phyloP scores from a whole-genome alignment of 2,113 vertebrate genomes.

The Malurus melanocephalus region DNA sequence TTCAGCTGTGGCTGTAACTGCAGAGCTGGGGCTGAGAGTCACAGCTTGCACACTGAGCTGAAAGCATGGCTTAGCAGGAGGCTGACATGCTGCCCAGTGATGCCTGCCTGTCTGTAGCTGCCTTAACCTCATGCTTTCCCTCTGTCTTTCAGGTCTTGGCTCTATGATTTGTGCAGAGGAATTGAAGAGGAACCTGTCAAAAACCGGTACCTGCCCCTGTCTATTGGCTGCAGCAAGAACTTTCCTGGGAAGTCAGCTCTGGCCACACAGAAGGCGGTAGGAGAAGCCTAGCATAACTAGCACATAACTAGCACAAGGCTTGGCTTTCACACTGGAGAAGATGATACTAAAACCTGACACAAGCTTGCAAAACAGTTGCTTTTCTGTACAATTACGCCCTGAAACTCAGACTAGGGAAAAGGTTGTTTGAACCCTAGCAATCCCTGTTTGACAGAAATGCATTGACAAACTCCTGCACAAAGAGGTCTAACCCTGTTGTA shows the following conservation, averaged over 20 bases:
- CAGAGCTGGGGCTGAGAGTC: background rate
- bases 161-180: conserved; percentile 90
- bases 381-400: background rate
- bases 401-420: background rate
- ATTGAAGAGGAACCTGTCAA: conserved; percentile 93
- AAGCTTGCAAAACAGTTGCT: background rate
- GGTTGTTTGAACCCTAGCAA: background rate
- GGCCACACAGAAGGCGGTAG: conserved; percentile 83
- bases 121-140: background rate
- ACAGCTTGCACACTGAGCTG: background rate
- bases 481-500: background rate
- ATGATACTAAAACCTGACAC: background rate
- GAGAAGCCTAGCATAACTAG: background rate
- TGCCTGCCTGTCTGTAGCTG: background rate
- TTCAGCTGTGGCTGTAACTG: background rate
- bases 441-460: background rate
- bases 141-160: conserved; percentile 82
- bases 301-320: background rate
- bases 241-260: conserved; percentile 87
- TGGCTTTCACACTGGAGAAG: background rate
- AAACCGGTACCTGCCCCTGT: conserved; percentile 88
- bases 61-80: background rate
- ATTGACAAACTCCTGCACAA: background rate
- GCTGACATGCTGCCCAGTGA: background rate
- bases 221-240: conserved; percentile 94